Percentiles rank a stretch among this genome's conserved stretches.
Conservation (phyloP, 2,797 vertebrate species). For the Mus minutoides region DNA sequence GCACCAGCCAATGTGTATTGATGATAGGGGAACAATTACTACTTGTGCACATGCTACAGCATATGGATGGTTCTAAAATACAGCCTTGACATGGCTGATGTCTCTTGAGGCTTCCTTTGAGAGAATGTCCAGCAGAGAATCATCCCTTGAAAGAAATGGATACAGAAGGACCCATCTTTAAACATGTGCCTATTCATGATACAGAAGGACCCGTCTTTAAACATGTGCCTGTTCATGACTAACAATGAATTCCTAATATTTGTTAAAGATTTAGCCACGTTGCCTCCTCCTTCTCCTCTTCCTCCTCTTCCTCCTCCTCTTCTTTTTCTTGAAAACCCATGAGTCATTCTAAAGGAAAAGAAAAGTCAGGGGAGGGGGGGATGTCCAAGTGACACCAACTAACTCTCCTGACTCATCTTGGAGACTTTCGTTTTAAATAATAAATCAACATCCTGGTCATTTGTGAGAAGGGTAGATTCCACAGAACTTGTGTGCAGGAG, state of each 20-base stretch:
- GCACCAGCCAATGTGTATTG: slow-evolving; percentile 48
- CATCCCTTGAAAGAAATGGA: background rate
- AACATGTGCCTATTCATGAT: no score
- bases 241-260: background rate
- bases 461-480: background rate
- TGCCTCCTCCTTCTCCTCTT: no score
- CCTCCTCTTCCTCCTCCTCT: no score
- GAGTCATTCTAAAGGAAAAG: background rate
- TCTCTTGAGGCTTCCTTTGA: background rate
- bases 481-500: background rate
- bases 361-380: background rate
- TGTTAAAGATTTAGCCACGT: background rate
- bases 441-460: background rate
- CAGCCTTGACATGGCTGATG: background rate
- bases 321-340: slow-evolving; percentile 2
- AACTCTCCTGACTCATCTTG: background rate
- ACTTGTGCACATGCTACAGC: background rate
- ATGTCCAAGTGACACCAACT: background rate
- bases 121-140: background rate
- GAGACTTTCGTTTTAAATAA: slow-evolving; percentile 13
- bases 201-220: background rate
- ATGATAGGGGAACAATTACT: background rate
- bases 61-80: background rate
- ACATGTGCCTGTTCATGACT: background rate
- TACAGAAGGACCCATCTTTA: background rate